These are phyloP conservation scores for Camponotus fellah DNA, from an alignment of 2,888 invertebrate genomes.

Conservation along the genomic window DNA sequence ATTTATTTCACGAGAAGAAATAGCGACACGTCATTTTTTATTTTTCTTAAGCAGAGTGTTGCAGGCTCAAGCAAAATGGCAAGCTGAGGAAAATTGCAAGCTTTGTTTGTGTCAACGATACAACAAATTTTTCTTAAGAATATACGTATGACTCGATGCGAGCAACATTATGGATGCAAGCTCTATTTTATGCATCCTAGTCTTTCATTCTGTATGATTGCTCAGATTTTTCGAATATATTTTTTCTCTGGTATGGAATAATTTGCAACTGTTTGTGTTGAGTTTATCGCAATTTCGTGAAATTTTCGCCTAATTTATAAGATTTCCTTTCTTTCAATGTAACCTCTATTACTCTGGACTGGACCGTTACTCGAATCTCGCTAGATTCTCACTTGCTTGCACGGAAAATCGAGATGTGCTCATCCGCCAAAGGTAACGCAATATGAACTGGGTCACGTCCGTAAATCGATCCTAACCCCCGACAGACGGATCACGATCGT, in stretches of 20 bases:
- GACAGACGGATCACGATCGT: constrained; percentile 56
- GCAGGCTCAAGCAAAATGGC: constrained; percentile 43
- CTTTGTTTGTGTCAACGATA: constrained; percentile 81
- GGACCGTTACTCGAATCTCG: constrained; percentile 19
- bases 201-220: background rate
- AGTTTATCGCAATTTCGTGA: constrained; percentile 11
- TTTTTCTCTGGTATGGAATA: background rate
- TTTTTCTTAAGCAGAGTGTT: constrained; percentile 57
- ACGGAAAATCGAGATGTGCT: constrained; percentile 46
- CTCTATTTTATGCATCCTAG: constrained; percentile 18
- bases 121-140: constrained; percentile 67
- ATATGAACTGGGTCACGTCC: constrained; percentile 69
- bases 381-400: constrained; percentile 42
- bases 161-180: constrained; percentile 25
- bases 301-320: constrained; percentile 20
- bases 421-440: constrained; percentile 52
- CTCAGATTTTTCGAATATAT: constrained; percentile 12
- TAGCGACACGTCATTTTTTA: constrained; percentile 38
- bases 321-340: constrained; percentile 33
- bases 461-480: constrained; percentile 69
- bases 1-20: constrained; percentile 10
- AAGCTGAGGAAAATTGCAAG: constrained; percentile 80
- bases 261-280: constrained; percentile 29
- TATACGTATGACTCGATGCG: constrained; percentile 7
- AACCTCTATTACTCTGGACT: constrained; percentile 6